Evolutionary conservation across 2,113 vertebrate species (phyloP), one percentile per base, ranked within the genome.

Genomic region (Clarias macrocephalus): DNA sequence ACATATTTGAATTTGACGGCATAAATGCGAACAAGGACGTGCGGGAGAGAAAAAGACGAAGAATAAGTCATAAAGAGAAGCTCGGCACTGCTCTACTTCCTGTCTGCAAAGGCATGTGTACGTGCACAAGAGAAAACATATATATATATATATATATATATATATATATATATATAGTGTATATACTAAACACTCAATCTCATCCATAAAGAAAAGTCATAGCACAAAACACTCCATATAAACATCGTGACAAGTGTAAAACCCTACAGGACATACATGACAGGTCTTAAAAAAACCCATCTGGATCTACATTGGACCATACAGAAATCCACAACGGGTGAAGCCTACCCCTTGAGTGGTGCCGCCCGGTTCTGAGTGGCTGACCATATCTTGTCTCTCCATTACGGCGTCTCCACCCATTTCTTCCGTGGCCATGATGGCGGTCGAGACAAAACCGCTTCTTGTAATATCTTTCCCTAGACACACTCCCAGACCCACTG

Each of bases 391-490:
- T 83, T 56, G 48, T 52, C 33, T 60, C 10, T 87, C 86, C 72
- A 54, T 83, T 60, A 25, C 23, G 33, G 62, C 72, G 62, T 87
- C 81, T 59, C 42, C 60, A 65, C 48, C 65, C 30, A 68, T 76
- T 62, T 87, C 81, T 79, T 87, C 86, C 12, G 73, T 68, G 23
- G 48, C 86, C 86, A 87, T 87, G 42, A 83, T 84, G 72, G 48
- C 54, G 28, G 79, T 81, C 11, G 1, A 75, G 18, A 30, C 57
- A 33, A 82, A 72, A 82, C 77, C 23, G 30, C 76, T 59, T 72
- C 77, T 86, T 72, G 23, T 16, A 21, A 59, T 85, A 75, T 21
- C 21, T 23, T 75, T 23, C 56, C n/a, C 28, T 48, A 70, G 2
- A 33, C 42, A 16, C 25, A 30, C 30, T 68, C 28, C 30, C 21